Evolutionary conservation across 1,140 invertebrate species (phyloP), one percentile per base, ranked within the genome.

Genomic region (Drosophila biarmipes): DNA sequence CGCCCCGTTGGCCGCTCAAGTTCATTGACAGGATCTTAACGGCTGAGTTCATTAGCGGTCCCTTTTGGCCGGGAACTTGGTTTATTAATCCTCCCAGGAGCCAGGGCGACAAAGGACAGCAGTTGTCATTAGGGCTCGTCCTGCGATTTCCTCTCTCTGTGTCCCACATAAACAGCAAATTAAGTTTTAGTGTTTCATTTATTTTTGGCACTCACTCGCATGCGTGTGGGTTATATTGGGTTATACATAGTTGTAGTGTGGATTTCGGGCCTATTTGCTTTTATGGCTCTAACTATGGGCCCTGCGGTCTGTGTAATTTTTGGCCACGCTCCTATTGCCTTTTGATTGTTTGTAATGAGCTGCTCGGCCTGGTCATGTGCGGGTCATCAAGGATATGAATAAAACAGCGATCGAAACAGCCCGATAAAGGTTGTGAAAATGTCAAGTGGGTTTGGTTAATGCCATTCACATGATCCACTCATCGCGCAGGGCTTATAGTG

Each of bases 101-200:
- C 43, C 69, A 63, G 48, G n/a, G n/a, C n/a, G n/a, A 73, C 71
- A 67, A 64, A 67, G 66, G 61, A 46, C 78, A 19, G 40, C 84
- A 76, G 78, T 82, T 89, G 73, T 87, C 82, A 87, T 87, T 89
- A 89, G 84, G 78, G 58, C 2, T 17, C 45, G 51, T 61, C 58
- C 69, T 11, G 46, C 46, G 46, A 31, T 49, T 72, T 15, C 29
- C 49, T 54, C 12, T 24, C 17, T 40, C 42, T 34, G 34, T 55
- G 8, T 38, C 27, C 24, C 66, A 73, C 85, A 80, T 87, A 87
- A 87, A 87, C 84, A 87, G 59, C 79, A 89, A 90, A 87, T 87
- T 87, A 89, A 87, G 84, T 89, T 87, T 87, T 90, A 87, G 71
- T 84, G 72, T 72, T 84, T 69, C 73, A 84, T 73, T 86, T 80